Conservation (phyloP, 1,140 invertebrate genomes). For the Sinonovacula constricta region DNA sequence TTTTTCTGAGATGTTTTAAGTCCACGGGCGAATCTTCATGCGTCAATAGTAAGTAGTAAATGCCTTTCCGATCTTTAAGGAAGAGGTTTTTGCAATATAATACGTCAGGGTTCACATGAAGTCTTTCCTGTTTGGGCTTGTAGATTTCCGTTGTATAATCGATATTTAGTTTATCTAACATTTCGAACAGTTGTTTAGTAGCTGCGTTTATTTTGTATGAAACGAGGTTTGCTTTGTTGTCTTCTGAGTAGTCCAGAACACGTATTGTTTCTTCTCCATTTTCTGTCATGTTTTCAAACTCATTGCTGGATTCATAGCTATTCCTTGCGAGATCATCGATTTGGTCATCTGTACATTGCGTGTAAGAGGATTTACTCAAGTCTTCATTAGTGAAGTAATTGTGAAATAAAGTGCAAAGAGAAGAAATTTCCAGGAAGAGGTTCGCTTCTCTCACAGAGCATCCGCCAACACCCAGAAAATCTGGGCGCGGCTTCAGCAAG, state of each 20-base stretch:
- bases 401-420: background rate
- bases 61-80: slow-evolving; percentile 50
- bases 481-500: slow-evolving; percentile 21
- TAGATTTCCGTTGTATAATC: slow-evolving; percentile 26
- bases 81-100: slow-evolving; percentile 48
- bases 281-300: background rate
- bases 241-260: background rate
- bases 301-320: background rate
- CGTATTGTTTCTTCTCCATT: background rate
- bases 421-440: slow-evolving; percentile 8
- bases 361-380: background rate
- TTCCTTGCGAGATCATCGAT: background rate
- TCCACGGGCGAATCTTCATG: slow-evolving; percentile 40
- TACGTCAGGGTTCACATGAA: background rate
- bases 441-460: slow-evolving; percentile 15
- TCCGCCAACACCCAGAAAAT: slow-evolving; percentile 25
- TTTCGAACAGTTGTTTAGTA: slow-evolving; percentile 1
- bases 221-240: background rate
- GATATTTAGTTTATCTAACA: slow-evolving; percentile 13
- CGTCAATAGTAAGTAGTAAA: slow-evolving; percentile 42
- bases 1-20: slow-evolving; percentile 38
- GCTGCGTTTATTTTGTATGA: background rate
- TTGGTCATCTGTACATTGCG: background rate
- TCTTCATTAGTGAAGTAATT: background rate
- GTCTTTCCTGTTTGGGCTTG: slow-evolving; percentile 15